Evolutionary conservation across 1,140 invertebrate genomes (phyloP), one percentile per base, ranked within the genome.

Genomic region (Magallana gigas): DNA sequence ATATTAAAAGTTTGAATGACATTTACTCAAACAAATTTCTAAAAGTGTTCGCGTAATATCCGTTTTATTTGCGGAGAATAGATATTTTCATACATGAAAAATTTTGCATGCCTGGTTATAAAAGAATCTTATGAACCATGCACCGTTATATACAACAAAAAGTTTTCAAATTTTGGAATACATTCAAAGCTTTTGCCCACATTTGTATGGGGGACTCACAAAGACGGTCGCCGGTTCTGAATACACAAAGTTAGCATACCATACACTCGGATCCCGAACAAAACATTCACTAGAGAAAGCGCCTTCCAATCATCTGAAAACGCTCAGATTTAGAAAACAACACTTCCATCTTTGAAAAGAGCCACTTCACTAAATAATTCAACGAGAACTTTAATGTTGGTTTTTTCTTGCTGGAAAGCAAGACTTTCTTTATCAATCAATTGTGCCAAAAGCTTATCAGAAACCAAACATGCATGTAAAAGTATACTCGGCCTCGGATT

Each of bases 91-190:
- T 9, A 76, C 68, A 76, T 76, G 68, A 76, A 76, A 76, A 29
- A 76, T 29, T 29, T 29, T 29, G 23, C 68, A 76, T 76, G 68
- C 68, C 36, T 76, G 11, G 68, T 76, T 76, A 29, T 76, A 76
- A 76, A 76, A 76, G 68, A 76, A 76, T 76, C 36, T 76, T 36
- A 76, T 76, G 68, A 76, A 76, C 68, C 68, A 29, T 76, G 23
- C 23, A 23, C 36, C 68, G 23, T 76, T 76, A 76, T 76, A 76
- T 76, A 12, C 4, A 8, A 76, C 18, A 76, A 36, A 76, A 76
- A 36, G 68, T 76, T 76, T 76, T 76, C 68, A 29, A 29, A 29
- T 76, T 76, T 76, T 23, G 68, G 23, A 76, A 36, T 29, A 11
- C 18, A 29, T 76, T 29, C 18, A 76, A 76, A 29, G 18, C 23